Percentiles rank a stretch among this genome's conserved stretches.
These are phyloP conservation scores for Machimus rusticus DNA, from an alignment of 2,888 invertebrate species.

Conservation along the genomic window DNA sequence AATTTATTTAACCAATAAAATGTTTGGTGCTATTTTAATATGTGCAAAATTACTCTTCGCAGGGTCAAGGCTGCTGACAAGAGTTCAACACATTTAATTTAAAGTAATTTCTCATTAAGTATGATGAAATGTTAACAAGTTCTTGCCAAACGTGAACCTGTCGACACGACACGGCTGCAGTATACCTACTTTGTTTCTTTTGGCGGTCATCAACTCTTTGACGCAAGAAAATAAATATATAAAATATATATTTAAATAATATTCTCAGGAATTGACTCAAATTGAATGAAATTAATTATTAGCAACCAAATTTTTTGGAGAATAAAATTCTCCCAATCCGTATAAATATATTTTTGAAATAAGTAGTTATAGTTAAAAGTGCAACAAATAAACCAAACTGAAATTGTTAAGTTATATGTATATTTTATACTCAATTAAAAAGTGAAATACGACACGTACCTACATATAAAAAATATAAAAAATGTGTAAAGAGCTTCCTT, in stretches of 20 bases:
- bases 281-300: too few relatives aligned
- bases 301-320: too few relatives aligned
- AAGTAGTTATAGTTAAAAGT: too few relatives aligned
- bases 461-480: too few relatives aligned
- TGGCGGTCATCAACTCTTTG: not conserved
- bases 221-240: not conserved
- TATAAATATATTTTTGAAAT: too few relatives aligned
- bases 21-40: not conserved
- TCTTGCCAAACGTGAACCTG: not conserved
- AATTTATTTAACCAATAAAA: not conserved
- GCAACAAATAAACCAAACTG: too few relatives aligned
- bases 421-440: too few relatives aligned
- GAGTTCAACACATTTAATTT: not conserved
- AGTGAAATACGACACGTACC: too few relatives aligned
- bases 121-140: not conserved
- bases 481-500: too few relatives aligned
- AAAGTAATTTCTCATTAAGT: not conserved
- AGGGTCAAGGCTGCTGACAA: not conserved
- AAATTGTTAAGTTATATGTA: too few relatives aligned
- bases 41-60: not conserved
- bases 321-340: too few relatives aligned
- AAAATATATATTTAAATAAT: not conserved
- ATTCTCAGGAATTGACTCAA: too few relatives aligned
- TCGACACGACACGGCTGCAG: not conserved
- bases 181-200: not conserved